Conservation (phyloP, 1,140 invertebrate genomes). For the Kradibia gibbosae region DNA sequence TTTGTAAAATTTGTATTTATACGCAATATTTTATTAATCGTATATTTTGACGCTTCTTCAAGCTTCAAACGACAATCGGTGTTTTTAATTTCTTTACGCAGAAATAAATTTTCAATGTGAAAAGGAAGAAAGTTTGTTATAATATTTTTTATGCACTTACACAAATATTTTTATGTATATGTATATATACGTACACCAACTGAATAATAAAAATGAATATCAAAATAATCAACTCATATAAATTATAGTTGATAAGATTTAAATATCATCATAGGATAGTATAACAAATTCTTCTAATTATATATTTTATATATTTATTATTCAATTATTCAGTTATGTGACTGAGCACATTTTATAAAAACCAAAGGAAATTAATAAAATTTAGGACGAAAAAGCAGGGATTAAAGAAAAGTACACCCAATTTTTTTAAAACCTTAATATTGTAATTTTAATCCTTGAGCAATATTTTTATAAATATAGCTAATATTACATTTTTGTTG, state of each 20-base stretch:
- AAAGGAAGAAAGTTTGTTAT: neutral
- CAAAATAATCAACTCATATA: neutral
- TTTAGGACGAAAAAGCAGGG: neutral
- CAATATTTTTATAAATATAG: constrained; percentile 3
- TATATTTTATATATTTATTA: constrained; percentile 36
- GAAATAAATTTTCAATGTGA: neutral
- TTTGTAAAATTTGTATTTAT: constrained; percentile 9
- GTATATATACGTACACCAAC: no score
- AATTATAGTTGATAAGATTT: neutral
- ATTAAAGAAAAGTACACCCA: neutral
- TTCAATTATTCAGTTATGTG: constrained; percentile 7
- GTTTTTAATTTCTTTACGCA: neutral
- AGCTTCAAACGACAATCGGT: neutral
- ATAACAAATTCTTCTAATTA: neutral
- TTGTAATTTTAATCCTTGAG: neutral
- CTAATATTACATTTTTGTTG: neutral
- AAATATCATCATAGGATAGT: neutral
- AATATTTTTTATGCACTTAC: neutral
- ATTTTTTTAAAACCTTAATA: neutral
- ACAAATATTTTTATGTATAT: neutral
- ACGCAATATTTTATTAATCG: neutral
- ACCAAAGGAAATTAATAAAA: constrained; percentile 17
- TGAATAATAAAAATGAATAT: no score
- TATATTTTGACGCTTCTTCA: neutral
- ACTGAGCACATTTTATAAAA: neutral